Base-by-base conservation (phyloP, 2,888 invertebrate species). In the Drosophila kambysellisi region DNA sequence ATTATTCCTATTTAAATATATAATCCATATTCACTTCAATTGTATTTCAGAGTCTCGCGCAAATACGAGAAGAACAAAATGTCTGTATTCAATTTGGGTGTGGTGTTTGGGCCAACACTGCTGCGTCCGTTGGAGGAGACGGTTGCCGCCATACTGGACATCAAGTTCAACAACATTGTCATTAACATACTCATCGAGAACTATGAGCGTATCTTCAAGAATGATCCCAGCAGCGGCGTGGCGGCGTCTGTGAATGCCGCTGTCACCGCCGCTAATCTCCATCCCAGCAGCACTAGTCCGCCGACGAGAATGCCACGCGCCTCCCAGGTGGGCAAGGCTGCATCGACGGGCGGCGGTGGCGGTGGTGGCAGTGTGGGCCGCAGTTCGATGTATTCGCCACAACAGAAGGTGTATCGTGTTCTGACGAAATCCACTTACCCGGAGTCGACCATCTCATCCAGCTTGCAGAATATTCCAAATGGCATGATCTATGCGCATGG, bases 161-260 rank as follows among this genome's bases (percentile, higher is more conserved):
- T 99, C 85, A 99, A 99, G 94, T 99, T 99, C 95, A 98, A 98
- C 94, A 99, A 99, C 94, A 98, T 99, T 91, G 98, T 99, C 79
- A 98, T 99, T 65, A 99, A 99, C 94, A 97, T 99, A 92, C 95
- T 99, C 78, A 97, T 99, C 72, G 97, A 97, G 88, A 97, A 98
- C 93, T 97, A 96, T 92, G 96, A 97, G 66, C 95, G 95, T 93
- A 96, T 96, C 87, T 96, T 96, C 90, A 95, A 95, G 88, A 92
- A 89, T 67, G 89, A 92, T 71, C 93, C 93, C 32, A 92, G 92
- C 66, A 83, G 87, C 51, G 67, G 68, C 6, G 71, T 76, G 1
- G 68, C 53, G 0, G 58, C 56, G 0, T 59, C 58, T 0, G 63
- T 60, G 3, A 35, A 65, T n/a, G 30, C 67, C 1, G 70, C 70